These are phyloP conservation scores for Steinernema scapterisci DNA, from an alignment of 2,888 invertebrate genomes.

Conservation along the genomic window DNA sequence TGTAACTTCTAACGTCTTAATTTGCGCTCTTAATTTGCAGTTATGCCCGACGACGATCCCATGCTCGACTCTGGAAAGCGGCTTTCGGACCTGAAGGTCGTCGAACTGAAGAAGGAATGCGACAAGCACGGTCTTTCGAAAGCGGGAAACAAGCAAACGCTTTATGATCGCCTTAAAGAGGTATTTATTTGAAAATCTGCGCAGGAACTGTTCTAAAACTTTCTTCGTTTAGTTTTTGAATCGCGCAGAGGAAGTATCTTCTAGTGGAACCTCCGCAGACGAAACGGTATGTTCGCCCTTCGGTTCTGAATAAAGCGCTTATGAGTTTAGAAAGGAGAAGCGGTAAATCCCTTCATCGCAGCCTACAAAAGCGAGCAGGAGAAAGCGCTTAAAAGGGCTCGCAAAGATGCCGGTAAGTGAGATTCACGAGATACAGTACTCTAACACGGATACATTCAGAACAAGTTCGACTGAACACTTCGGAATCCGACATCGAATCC, in stretches of 20 bases:
- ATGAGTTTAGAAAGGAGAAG: background rate
- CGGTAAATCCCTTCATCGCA: slow-evolving; percentile 42
- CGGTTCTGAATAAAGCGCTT: background rate
- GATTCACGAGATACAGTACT: background rate
- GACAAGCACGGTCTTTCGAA: slow-evolving; percentile 52
- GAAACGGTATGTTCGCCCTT: background rate
- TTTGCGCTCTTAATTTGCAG: background rate
- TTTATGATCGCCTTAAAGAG: slow-evolving; percentile 53
- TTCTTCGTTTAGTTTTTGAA: background rate
- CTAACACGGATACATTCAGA: background rate
- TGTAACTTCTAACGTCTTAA: background rate
- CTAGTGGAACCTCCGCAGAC: background rate
- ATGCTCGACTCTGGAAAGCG: slow-evolving; percentile 46
- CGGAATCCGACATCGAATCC: slow-evolving; percentile 15
- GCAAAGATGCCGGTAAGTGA: background rate
- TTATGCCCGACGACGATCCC: slow-evolving; percentile 22
- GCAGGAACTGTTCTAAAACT: background rate
- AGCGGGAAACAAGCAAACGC: slow-evolving; percentile 55
- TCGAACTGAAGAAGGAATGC: slow-evolving; percentile 55
- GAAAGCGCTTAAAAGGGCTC: slow-evolving; percentile 36
- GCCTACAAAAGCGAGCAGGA: slow-evolving; percentile 42
- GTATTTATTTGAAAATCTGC: slow-evolving; percentile 26
- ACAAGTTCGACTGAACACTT: background rate
- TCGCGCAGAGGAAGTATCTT: slow-evolving; percentile 10
- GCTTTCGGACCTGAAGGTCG: slow-evolving; percentile 53